Base-by-base conservation (phyloP, 2,113 vertebrate genomes). In the Syrrhaptes paradoxus region DNA sequence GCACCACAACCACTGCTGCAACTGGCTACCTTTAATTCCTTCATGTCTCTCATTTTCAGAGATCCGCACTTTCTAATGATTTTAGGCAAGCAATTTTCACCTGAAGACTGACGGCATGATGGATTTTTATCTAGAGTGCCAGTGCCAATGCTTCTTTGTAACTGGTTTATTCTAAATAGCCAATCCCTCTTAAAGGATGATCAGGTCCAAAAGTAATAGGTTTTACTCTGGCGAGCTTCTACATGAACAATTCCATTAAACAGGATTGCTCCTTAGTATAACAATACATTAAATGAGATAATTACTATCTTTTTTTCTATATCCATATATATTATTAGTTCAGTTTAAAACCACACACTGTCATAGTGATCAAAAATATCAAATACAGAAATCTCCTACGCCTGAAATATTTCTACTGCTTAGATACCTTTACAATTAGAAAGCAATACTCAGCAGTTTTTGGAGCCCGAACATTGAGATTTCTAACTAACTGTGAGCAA, bases 151-250 rank as follows among this genome's bases (percentile, higher is more conserved):
- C 19, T 57, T 75, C 88, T 49, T 45, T 52, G 24, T 90, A 88
- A 90, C 59, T 61, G 90, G 65, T 93, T 88, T 92, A 95, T 74
- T 90, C 45, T 61, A 88, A 95, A 86, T 83, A 93, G 80, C 17
- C 73, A 90, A 90, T 71, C 90, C 88, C 62, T 95, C 85, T 94
- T 86, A 95, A 94, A 86, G 68, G 87, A 93, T 85, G 87, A 94
- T 86, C 67, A 52, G 43, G 57, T 75, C 76, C 88, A 84, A 84
- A 91, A 97, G 67, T 84, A 94, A 88, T 67, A 86, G 87, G 87
- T 83, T 95, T 93, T 88, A 90, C 83, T 80, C 59, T 63, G 91
- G 31, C 3, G 4, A 92, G 83, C 79, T 94, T 74, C 78, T 75
- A 89, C 57, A 81, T 0, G 24, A 86, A 77, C 49, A 81, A 90